These are phyloP conservation scores for Morus bassanus DNA, from an alignment of 2,797 vertebrate genomes.

Conservation along the genomic window DNA sequence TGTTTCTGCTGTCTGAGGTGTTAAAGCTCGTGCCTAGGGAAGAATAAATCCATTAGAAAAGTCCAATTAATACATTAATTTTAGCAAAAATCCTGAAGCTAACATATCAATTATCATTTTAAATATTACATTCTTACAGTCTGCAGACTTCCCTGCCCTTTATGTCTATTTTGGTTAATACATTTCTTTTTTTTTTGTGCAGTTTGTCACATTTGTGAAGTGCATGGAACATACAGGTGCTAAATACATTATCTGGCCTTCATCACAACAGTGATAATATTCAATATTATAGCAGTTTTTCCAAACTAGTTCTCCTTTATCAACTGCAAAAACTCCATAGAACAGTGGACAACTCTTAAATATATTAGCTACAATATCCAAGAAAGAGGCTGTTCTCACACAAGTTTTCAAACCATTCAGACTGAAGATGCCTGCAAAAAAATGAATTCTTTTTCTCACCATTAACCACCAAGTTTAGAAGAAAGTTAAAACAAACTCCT, in stretches of 20 bases:
- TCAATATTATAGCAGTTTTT: background rate
- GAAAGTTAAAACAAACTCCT: background rate
- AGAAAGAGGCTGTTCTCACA: background rate
- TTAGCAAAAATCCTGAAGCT: background rate
- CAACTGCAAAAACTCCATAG: background rate
- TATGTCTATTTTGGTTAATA: background rate
- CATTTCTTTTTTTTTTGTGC: background rate
- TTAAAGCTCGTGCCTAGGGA: constrained; percentile 90
- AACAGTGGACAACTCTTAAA: background rate
- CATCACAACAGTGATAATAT: background rate
- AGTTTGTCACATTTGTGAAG: background rate
- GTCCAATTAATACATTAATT: background rate
- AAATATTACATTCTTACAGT: background rate
- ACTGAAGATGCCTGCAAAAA: background rate
- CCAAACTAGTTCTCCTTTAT: background rate
- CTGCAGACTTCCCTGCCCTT: background rate
- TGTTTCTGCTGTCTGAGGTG: constrained; percentile 93
- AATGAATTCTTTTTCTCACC: background rate
- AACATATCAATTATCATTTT: background rate
- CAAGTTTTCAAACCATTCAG: background rate
- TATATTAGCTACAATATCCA: background rate
- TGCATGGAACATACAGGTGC: background rate
- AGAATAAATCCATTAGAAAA: constrained; percentile 28
- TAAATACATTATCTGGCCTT: background rate
- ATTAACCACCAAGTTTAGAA: background rate